Base-by-base conservation (phyloP, 2,113 vertebrate species). In the Ellobius talpinus region DNA sequence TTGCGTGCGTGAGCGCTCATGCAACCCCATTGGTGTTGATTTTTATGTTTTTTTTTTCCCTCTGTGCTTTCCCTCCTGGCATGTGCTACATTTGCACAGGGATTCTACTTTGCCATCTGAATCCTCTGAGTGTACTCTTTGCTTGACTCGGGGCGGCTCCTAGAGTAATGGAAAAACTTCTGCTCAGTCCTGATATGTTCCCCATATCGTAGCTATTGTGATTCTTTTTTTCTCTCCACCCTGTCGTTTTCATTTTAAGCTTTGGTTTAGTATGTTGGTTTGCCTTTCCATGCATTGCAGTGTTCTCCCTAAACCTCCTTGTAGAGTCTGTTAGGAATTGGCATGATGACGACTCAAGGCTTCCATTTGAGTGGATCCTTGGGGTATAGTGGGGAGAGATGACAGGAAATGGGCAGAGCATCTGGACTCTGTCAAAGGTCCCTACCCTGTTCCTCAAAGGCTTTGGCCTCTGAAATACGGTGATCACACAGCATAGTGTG, bases 241-340 rank as follows among this genome's bases (percentile, higher is more conserved):
- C 47, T 93, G 1, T 87, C 73, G 61, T 94, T 93, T 95, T 81
- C 45, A 68, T 68, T 86, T 89, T 72, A 89, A 89, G 52, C 90
- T 95, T 95, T 33, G 29, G 42, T 39, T 97, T 79, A 1, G 21
- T 89, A 2, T 39, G 23, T 72, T 82, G 58, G 21, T 85, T 74
- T 78, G 58, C 58, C 68, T 81, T 76, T 65, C 47, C 42, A 89
- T 58, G 42, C 47, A 21, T 0, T 52, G 45, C 13, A 36, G 61
- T 33, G 16, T 50, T 91, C 91, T 42, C 24, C 77, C 39, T 93
- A 21, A 36, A 7, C 58, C 42, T 92, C 82, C 6, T 58, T 82
- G 23, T 16, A 66, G 47, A 33, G 47, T 89, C 92, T 92, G 31
- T 90, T 87, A 82, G 97, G 96, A 95, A 96, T 87, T 58, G 86